A percentile compares a stretch with the other conserved stretches of the same genome.
phyloP scores from a whole-genome alignment of 1,140 invertebrate genomes.

The Drosophila jambulina region DNA sequence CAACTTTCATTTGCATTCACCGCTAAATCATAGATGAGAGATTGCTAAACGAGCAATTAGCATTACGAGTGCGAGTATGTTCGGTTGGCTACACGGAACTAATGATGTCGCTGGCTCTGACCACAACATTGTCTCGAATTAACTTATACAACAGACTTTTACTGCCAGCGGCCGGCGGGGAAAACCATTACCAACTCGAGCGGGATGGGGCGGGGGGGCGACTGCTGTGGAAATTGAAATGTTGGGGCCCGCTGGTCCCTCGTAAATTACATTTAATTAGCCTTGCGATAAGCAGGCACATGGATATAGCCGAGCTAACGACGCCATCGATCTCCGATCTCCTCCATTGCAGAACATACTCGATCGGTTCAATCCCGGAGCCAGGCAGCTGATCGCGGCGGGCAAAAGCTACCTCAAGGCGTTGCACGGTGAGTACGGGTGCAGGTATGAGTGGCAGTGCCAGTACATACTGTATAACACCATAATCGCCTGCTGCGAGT shows the following conservation, averaged over 20 bases:
- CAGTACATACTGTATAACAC: slow-evolving; percentile 18
- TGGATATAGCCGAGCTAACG: slow-evolving; percentile 31
- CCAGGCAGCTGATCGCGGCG: slow-evolving; percentile 95
- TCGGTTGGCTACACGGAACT: slow-evolving; percentile 62
- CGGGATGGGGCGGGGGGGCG: neutral
- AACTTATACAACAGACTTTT: slow-evolving; percentile 72
- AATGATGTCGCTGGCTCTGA: slow-evolving; percentile 64
- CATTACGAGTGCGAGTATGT: slow-evolving; percentile 46
- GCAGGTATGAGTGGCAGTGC: slow-evolving; percentile 76
- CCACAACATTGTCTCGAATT: slow-evolving; percentile 56
- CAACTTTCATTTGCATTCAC: slow-evolving; percentile 57
- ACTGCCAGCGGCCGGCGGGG: slow-evolving; percentile 56
- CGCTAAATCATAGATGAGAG: slow-evolving; percentile 36
- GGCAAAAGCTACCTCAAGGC: slow-evolving; percentile 97
- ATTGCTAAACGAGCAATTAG: slow-evolving; percentile 61
- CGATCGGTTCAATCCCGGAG: slow-evolving; percentile 97
- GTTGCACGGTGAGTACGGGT: slow-evolving; percentile 93
- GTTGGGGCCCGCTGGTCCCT: slow-evolving; percentile 33
- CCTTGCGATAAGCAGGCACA: slow-evolving; percentile 19
- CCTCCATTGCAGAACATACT: slow-evolving; percentile 92
- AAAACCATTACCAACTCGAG: slow-evolving; percentile 41
- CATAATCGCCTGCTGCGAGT: slow-evolving; percentile 27
- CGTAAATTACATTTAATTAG: slow-evolving; percentile 70
- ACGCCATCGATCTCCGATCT: slow-evolving; percentile 33
- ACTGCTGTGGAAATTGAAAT: slow-evolving; percentile 57